Evolutionary conservation across 2,888 invertebrate genomes (phyloP), one percentile per base, ranked within the genome.

Genomic region (Hydriomena furcata): DNA sequence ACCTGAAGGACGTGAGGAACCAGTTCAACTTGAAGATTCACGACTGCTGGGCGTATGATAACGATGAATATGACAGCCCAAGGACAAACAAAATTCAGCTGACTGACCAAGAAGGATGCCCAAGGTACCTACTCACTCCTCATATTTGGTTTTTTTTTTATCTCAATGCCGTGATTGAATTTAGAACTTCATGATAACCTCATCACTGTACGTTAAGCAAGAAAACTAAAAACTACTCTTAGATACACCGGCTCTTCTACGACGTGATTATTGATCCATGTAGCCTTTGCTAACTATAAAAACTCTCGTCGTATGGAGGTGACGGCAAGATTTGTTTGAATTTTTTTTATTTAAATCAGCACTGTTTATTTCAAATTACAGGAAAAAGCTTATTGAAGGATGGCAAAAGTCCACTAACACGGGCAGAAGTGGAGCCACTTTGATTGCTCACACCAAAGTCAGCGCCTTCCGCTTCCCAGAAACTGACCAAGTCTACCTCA

Each of bases 401-500:
- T 95, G 94, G 93, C 89, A 91, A 60, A 93, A 92, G 71, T 91
- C 92, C 0, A 88, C 91, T 2, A 90, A 92, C 32, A 91, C 92
- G 0, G 92, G 92, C 1, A 87, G 82, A 58, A 90, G 91, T 52
- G 93, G 93, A 1, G 94, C 93, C 0, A 93, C 93, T 1, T 77
- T 93, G 13, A 92, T 94, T 27, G 92, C 94, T 12, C 93, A 93
- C 69, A 94, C 93, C 60, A 93, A 92, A 75, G 91, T 95, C 6
- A 93, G 92, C 61, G 94, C 95, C 0, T 95, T 95, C 80, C 93
- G 94, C 57, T 95, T 95, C 71, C 95, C 95, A 0, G 95, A 95
- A 55, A 92, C 92, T 12, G 93, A 93, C 56, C 93, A 94, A 80
- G 94, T 95, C 0, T 94, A 92, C 64, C 77, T 95, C 1, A 94